These are phyloP conservation scores for Lycaena phlaeas DNA, from an alignment of 2,888 invertebrate species.

Conservation along the genomic window DNA sequence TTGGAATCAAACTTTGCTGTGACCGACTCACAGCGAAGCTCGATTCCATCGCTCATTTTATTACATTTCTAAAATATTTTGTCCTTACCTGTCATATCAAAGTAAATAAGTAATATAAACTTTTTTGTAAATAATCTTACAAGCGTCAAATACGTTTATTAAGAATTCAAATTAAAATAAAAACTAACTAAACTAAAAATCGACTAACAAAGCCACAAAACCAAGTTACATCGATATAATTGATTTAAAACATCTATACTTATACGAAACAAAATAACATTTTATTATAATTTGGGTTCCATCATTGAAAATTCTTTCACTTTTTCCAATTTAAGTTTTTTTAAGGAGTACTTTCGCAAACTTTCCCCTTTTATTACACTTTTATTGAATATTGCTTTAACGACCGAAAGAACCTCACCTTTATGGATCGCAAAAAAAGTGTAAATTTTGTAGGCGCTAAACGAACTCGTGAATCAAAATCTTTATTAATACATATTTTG, in stretches of 20 bases:
- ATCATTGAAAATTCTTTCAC: neutral
- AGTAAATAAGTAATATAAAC: too few species aligned
- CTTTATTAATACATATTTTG: neutral
- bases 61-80: neutral
- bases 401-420: slow-evolving; percentile 13
- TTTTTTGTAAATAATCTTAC: too few species aligned
- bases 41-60: neutral
- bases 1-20: neutral
- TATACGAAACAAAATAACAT: too few species aligned
- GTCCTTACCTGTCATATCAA: too few species aligned
- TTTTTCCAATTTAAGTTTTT: slow-evolving; percentile 14
- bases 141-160: too few species aligned
- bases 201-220: too few species aligned
- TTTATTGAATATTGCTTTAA: slow-evolving; percentile 21
- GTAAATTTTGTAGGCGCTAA: slow-evolving; percentile 11
- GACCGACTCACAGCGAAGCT: too few species aligned
- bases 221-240: too few species aligned
- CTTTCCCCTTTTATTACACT: slow-evolving; percentile 16
- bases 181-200: too few species aligned
- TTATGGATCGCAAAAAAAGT: slow-evolving; percentile 9
- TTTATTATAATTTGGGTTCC: neutral
- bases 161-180: too few species aligned
- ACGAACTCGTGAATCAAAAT: neutral
- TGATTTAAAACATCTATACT: too few species aligned
- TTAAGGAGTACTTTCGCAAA: slow-evolving; percentile 12